Conservation (phyloP, 1,140 invertebrate species). For the Holcopasites calliopsidis region DNA sequence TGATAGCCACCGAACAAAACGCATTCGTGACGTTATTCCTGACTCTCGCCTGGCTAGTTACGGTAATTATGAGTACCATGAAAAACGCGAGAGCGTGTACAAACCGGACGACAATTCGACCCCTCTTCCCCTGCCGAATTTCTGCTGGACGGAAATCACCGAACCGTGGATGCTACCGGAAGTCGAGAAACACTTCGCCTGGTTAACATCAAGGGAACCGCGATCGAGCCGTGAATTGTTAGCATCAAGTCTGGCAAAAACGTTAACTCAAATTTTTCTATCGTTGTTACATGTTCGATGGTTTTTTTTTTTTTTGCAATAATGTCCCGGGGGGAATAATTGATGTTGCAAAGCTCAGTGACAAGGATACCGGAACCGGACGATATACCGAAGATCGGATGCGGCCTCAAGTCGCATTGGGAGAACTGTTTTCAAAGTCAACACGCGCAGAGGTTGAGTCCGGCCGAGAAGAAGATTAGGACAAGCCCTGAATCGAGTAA, state of each 20-base stretch:
- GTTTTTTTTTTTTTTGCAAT: neutral
- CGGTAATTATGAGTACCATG: constrained; percentile 74
- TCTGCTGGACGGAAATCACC: constrained; percentile 16
- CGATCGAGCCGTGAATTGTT: constrained; percentile 40
- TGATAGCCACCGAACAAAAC: constrained; percentile 45
- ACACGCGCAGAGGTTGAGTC: constrained; percentile 3
- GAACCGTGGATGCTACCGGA: constrained; percentile 73
- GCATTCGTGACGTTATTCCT: constrained; percentile 73
- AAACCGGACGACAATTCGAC: constrained; percentile 35
- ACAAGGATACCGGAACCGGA: constrained; percentile 35
- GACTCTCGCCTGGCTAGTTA: constrained; percentile 72
- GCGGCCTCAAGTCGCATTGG: constrained; percentile 34
- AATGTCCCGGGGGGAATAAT: neutral
- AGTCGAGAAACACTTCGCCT: constrained; percentile 72
- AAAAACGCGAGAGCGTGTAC: constrained; percentile 68
- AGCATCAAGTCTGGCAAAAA: neutral
- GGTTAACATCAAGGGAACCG: constrained; percentile 54
- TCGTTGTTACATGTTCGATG: constrained; percentile 19
- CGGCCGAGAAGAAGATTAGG: constrained; percentile 5
- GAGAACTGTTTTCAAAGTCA: constrained; percentile 23
- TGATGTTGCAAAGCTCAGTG: constrained; percentile 50
- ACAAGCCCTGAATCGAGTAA: constrained; percentile 5
- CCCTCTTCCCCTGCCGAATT: neutral
- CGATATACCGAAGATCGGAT: constrained; percentile 3
- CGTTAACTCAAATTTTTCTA: neutral